Evolutionary conservation across 2,113 vertebrate species (phyloP).

Genomic region (Phylloscopus trochilus): DNA sequence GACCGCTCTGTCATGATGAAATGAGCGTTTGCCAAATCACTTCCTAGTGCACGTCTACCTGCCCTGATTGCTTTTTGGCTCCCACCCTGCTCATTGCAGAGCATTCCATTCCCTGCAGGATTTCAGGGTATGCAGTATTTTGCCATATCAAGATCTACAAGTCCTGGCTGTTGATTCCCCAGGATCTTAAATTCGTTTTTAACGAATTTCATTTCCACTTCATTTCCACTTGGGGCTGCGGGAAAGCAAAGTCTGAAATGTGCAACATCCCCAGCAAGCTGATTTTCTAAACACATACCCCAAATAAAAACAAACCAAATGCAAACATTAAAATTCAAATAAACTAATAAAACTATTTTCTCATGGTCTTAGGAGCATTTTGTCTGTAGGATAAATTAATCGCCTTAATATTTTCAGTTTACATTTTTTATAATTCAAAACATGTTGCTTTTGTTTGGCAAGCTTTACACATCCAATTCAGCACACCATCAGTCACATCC

Average conservation of each 20-base stretch:
- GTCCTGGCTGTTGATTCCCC: background rate
- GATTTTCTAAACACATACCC: background rate
- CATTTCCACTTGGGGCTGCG: background rate
- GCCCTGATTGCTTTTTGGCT: background rate
- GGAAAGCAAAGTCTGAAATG: background rate
- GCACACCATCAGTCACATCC: background rate
- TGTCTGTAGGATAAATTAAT: background rate
- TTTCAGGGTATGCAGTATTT: background rate
- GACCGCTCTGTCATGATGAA: conserved; percentile 6
- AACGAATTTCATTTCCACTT: too few species aligned
- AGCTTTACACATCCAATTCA: background rate
- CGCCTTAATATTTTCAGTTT: background rate
- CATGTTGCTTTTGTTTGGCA: conserved; percentile 13
- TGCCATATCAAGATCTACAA: background rate
- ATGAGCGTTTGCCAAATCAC: background rate
- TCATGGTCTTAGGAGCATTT: background rate
- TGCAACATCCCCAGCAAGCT: background rate
- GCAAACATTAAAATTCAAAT: background rate
- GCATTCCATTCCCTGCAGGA: background rate
- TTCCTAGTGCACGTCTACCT: background rate
- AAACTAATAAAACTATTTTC: background rate
- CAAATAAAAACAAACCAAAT: background rate
- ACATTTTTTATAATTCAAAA: conserved; percentile 18
- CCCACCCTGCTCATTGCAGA: background rate
- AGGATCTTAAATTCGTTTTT: background rate